phyloP scores from a whole-genome alignment of 2,797 vertebrate species.

The Hapalemur alaotrensis region DNA sequence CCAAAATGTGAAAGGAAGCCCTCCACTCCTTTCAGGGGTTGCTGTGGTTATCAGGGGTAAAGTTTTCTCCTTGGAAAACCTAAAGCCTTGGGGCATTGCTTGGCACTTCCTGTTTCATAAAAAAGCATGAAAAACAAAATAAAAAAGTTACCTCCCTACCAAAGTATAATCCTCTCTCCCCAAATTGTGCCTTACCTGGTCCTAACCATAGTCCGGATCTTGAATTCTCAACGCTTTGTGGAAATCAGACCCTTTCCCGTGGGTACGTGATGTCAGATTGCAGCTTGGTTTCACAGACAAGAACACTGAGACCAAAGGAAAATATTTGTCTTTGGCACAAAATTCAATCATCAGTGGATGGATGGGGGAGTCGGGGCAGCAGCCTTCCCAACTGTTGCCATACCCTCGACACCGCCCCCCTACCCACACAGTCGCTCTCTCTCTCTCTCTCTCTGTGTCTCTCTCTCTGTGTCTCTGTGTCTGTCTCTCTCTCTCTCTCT shows the following conservation, averaged over 20 bases:
- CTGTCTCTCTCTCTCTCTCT: too few relatives aligned
- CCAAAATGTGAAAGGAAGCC: neutral
- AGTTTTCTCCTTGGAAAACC: slow-evolving; percentile 3
- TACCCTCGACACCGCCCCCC: neutral
- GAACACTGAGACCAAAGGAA: slow-evolving; percentile 18
- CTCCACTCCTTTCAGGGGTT: neutral
- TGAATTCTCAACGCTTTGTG: neutral
- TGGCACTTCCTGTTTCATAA: neutral
- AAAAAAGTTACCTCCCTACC: neutral
- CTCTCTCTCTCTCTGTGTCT: too few relatives aligned
- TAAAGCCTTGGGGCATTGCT: neutral
- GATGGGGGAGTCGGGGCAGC: neutral
- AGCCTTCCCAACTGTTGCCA: rapidly evolving
- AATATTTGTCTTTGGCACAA: slow-evolving; percentile 27
- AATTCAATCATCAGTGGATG: neutral
- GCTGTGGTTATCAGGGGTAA: neutral
- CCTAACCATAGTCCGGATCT: neutral
- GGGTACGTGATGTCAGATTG: neutral
- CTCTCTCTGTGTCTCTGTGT: neutral
- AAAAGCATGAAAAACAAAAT: neutral
- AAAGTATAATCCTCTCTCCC: neutral
- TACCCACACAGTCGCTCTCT: neutral
- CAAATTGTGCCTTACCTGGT: neutral
- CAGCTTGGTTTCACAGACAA: neutral
- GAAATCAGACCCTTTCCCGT: neutral